A percentile compares a stretch with the other conserved stretches of the same genome.
Evolutionary conservation across 2,888 invertebrate genomes (phyloP).

Genomic region (Microdon myrmicae): DNA sequence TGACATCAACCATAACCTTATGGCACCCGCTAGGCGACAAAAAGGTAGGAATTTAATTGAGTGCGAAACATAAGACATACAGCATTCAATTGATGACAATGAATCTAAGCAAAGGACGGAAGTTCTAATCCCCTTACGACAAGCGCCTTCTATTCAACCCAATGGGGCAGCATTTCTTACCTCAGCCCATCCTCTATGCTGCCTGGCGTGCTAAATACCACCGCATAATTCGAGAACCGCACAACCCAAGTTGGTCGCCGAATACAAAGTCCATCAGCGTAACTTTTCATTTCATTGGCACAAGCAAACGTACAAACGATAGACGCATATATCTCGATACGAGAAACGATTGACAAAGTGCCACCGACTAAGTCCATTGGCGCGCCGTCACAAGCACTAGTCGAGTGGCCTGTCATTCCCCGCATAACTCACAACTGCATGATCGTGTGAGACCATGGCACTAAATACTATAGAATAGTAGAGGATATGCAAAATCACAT

Average conservation of each 20-base stretch:
- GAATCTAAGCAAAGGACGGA: slow-evolving; percentile 16
- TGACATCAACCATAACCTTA: too few relatives aligned
- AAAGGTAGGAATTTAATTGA: slow-evolving; percentile 48
- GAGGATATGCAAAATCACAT: slow-evolving; percentile 39
- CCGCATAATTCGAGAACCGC: slow-evolving; percentile 15
- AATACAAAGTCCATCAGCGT: slow-evolving; percentile 42
- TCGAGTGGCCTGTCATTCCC: slow-evolving; percentile 43
- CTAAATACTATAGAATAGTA: too few relatives aligned
- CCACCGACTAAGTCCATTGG: slow-evolving; percentile 9
- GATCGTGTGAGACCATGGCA: not conserved
- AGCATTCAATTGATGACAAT: slow-evolving; percentile 46
- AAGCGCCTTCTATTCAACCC: slow-evolving; percentile 38
- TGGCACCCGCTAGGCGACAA: too few relatives aligned
- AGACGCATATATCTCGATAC: slow-evolving; percentile 9
- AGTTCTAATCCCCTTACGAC: slow-evolving; percentile 19
- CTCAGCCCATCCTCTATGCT: slow-evolving; percentile 25
- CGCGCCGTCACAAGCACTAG: slow-evolving; percentile 2
- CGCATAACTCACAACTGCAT: slow-evolving; percentile 24
- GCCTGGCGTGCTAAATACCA: slow-evolving; percentile 49
- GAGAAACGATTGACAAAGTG: slow-evolving; percentile 14
- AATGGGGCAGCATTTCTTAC: slow-evolving; percentile 36
- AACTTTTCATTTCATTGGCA: slow-evolving; percentile 44
- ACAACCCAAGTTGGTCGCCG: slow-evolving; percentile 12
- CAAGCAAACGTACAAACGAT: slow-evolving; percentile 14
- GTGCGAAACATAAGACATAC: slow-evolving; percentile 47